Conservation (phyloP, 2,113 vertebrate species). For the Malaclemys terrapin region DNA sequence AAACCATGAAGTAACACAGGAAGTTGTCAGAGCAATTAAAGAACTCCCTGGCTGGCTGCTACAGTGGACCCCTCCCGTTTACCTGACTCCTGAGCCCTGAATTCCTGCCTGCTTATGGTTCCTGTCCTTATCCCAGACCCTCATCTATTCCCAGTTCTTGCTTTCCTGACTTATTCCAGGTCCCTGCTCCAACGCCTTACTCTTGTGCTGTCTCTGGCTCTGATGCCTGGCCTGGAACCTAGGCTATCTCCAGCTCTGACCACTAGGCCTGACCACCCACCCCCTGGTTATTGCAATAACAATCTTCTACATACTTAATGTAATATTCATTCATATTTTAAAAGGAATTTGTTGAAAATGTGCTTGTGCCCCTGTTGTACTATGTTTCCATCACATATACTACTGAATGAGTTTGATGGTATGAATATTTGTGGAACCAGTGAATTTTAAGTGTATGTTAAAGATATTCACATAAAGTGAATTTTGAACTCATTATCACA, state of each 20-base stretch:
- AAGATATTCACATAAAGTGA: not conserved
- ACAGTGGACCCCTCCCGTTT: too few species aligned
- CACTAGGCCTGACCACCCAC: not conserved
- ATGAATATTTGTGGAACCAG: not conserved
- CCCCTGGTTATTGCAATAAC: not conserved
- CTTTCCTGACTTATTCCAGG: too few species aligned
- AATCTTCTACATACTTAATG: not conserved
- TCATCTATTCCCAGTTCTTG: too few species aligned
- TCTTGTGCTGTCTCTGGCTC: too few species aligned
- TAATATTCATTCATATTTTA: not conserved
- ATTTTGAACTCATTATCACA: slow-evolving; percentile 2
- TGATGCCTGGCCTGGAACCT: not conserved
- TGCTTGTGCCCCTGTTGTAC: not conserved
- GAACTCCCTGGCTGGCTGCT: not conserved
- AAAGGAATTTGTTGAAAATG: not conserved
- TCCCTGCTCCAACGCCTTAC: too few species aligned
- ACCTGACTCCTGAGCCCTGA: too few species aligned
- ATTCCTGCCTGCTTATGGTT: too few species aligned
- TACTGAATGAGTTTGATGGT: not conserved
- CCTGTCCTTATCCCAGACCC: too few species aligned
- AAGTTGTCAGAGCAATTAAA: not conserved
- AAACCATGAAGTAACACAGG: too few species aligned
- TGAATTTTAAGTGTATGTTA: not conserved
- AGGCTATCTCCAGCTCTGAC: not conserved
- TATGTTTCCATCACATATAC: not conserved